Percentiles rank a stretch among this genome's conserved stretches.
phyloP scores from a whole-genome alignment of 2,888 invertebrate genomes.

The Alitta virens region DNA sequence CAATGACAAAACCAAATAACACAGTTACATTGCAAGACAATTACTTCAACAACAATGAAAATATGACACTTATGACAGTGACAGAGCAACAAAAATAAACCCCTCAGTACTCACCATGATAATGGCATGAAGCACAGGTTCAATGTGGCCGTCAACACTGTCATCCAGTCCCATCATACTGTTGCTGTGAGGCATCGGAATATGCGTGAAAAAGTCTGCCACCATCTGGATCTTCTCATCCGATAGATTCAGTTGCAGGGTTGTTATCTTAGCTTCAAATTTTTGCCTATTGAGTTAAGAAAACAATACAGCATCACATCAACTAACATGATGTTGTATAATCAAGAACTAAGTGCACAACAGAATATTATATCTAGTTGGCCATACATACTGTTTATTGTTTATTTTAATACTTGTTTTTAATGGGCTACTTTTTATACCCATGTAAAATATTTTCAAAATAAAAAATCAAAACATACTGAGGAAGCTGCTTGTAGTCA shows the following conservation, averaged over 20 bases:
- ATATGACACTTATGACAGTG: too few species aligned
- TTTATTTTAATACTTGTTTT: too few species aligned
- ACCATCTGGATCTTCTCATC: slow-evolving; percentile 70
- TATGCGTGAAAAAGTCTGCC: slow-evolving; percentile 65
- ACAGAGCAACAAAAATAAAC: neutral
- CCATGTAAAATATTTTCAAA: too few species aligned
- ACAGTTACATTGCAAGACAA: too few species aligned
- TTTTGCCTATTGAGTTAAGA: slow-evolving; percentile 65
- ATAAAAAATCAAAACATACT: slow-evolving; percentile 32
- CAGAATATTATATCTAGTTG: too few species aligned
- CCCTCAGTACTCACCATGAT: slow-evolving; percentile 15
- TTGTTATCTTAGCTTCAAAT: slow-evolving; percentile 71
- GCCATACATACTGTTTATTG: too few species aligned
- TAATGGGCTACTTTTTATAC: too few species aligned
- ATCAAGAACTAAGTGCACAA: too few species aligned
- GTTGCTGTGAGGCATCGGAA: slow-evolving; percentile 58
- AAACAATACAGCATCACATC: too few species aligned
- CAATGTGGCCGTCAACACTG: slow-evolving; percentile 35
- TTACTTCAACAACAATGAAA: too few species aligned
- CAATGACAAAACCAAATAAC: too few species aligned
- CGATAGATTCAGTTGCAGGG: slow-evolving; percentile 73
- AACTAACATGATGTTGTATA: too few species aligned
- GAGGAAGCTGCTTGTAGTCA: slow-evolving; percentile 70
- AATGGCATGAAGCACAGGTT: slow-evolving; percentile 3
- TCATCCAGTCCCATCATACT: slow-evolving; percentile 46